A percentile compares a stretch with the other conserved stretches of the same genome.
These are phyloP conservation scores for Allolobophora icterica DNA, from an alignment of 2,888 invertebrate genomes.

Conservation along the genomic window DNA sequence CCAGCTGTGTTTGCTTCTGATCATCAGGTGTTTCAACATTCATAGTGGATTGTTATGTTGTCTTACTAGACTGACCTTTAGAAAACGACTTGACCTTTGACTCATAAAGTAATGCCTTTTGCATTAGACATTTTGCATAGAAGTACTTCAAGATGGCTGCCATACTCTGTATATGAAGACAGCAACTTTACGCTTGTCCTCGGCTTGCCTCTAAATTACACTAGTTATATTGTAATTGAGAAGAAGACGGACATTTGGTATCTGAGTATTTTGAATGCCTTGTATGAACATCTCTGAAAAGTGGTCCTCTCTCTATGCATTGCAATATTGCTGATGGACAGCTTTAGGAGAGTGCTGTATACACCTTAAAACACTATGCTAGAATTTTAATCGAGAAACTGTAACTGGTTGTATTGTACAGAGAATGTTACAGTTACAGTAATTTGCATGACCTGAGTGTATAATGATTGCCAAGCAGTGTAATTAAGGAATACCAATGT, in stretches of 20 bases:
- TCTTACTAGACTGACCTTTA: neutral
- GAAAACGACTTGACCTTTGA: neutral
- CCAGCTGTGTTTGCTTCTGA: neutral
- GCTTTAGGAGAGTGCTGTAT: too few relatives aligned
- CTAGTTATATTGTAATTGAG: neutral
- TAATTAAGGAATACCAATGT: neutral
- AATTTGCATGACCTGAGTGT: neutral
- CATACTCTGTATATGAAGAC: neutral
- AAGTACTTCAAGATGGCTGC: neutral
- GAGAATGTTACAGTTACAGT: neutral
- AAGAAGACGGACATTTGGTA: neutral
- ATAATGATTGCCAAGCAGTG: neutral
- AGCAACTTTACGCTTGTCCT: neutral
- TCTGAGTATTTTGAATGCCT: neutral
- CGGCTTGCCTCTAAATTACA: neutral
- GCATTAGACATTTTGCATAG: neutral
- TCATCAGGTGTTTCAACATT: too few relatives aligned
- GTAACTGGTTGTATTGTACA: neutral
- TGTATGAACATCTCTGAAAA: too few relatives aligned
- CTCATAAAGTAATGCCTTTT: neutral
- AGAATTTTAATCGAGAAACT: neutral
- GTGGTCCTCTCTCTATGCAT: too few relatives aligned
- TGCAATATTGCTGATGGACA: too few relatives aligned
- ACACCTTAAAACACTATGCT: too few relatives aligned
- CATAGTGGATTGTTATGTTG: neutral